A percentile compares a stretch with the other conserved stretches of the same genome.
phyloP scores from a whole-genome alignment of 2,797 vertebrate species.

The Tokudaia muenninki region DNA sequence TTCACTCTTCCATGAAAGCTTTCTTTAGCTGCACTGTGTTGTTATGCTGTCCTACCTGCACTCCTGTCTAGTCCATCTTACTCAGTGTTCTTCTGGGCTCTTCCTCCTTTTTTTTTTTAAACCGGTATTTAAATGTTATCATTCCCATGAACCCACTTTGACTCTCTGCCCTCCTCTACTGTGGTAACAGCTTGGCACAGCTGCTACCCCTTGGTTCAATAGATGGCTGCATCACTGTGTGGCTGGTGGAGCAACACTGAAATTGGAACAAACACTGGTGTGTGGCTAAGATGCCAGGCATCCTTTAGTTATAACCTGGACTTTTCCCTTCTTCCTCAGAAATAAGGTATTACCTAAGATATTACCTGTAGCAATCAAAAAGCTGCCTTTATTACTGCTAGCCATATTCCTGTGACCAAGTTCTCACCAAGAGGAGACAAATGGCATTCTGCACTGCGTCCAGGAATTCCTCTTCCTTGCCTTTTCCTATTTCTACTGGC shows the following conservation, averaged over 20 bases:
- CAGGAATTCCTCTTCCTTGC: neutral
- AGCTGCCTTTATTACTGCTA: neutral
- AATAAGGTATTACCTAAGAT: neutral
- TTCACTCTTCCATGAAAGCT: neutral
- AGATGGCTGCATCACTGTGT: neutral
- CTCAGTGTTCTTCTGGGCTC: neutral
- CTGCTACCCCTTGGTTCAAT: neutral
- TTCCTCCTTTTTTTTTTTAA: too few species aligned
- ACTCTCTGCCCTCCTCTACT: neutral
- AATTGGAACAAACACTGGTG: slow-evolving; percentile 5
- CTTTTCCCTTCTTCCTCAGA: neutral
- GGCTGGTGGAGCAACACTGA: slow-evolving; percentile 13
- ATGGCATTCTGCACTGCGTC: neutral
- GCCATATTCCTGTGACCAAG: neutral
- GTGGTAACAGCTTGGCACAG: neutral
- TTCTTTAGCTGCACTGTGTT: slow-evolving; percentile 22
- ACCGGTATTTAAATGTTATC: neutral
- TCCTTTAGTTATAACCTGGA: neutral
- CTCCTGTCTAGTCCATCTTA: neutral
- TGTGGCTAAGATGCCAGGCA: neutral
- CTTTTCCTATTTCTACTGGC: neutral
- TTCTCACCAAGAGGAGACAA: neutral
- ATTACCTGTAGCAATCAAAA: neutral
- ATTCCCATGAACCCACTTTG: neutral
- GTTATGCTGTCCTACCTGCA: neutral